Evolutionary conservation across 2,888 invertebrate species (phyloP).

Genomic region (Vandiemenella viatica): DNA sequence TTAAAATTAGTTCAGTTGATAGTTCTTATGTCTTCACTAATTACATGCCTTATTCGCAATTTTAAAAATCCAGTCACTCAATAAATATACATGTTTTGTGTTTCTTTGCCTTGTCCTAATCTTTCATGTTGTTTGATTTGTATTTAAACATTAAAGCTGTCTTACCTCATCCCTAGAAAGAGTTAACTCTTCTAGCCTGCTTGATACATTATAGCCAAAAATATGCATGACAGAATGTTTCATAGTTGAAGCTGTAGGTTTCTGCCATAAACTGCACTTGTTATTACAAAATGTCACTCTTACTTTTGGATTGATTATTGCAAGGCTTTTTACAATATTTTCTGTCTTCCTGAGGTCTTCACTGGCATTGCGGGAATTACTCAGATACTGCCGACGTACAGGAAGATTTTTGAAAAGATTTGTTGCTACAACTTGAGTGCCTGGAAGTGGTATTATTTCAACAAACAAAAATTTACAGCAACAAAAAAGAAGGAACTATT

Average conservation of each 20-base stretch:
- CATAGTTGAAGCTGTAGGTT: conserved; percentile 26
- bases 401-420: conserved; percentile 39
- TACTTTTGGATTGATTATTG: conserved; percentile 33
- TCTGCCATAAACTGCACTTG: conserved; percentile 32
- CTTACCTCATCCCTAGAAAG: conserved; percentile 19
- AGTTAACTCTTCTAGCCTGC: conserved; percentile 22
- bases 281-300: conserved; percentile 34
- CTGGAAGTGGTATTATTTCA: conserved; percentile 27
- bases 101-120: no score
- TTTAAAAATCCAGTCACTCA: no score
- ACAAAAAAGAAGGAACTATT: no score
- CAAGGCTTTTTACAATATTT: conserved; percentile 32
- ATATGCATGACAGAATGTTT: conserved; percentile 26
- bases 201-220: conserved; percentile 20
- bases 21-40: no score
- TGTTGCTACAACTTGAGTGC: conserved; percentile 35
- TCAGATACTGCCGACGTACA: conserved; percentile 37
- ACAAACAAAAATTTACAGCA: no score
- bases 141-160: conserved; percentile 3
- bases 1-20: no score
- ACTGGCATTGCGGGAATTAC: conserved; percentile 28
- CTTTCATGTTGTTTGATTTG: no score
- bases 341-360: conserved; percentile 38
- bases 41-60: no score
- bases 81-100: no score